Conservation (phyloP, 2,797 vertebrate genomes). For the Carapus acus region DNA sequence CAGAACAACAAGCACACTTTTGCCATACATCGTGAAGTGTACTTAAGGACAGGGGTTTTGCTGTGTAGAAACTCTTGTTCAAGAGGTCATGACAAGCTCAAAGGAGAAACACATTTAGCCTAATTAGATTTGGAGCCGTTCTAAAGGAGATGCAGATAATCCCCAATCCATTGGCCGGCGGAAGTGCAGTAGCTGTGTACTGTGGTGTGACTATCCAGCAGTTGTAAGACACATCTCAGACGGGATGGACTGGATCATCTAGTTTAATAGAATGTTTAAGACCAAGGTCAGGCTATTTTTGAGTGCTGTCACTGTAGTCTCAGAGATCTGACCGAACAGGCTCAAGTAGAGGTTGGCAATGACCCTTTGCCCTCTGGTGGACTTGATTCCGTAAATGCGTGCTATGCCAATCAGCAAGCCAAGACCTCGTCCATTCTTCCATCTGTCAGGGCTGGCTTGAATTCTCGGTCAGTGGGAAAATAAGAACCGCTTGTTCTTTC, state of each 20-base stretch:
- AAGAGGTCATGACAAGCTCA: constrained; percentile 18
- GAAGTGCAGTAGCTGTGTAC: constrained; percentile 27
- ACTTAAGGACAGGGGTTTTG: constrained; percentile 2
- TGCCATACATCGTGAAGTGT: constrained; percentile 8
- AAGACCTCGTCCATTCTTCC: constrained; percentile 22
- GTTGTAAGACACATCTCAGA: constrained; percentile 32
- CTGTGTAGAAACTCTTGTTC: constrained; percentile 2
- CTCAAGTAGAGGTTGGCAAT: constrained; percentile 42
- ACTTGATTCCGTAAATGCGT: constrained; percentile 42
- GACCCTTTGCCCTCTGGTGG: constrained; percentile 41
- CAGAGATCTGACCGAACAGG: constrained; percentile 40
- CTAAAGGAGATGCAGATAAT: constrained; percentile 67
- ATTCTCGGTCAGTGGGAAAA: constrained; percentile 41
- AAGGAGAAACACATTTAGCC: constrained; percentile 27
- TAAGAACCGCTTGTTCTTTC: constrained; percentile 20
- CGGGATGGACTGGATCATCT: constrained; percentile 43
- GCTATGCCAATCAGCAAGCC: constrained; percentile 11
- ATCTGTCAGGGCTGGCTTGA: constrained; percentile 36
- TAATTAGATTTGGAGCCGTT: constrained; percentile 70
- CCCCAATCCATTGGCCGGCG: constrained; percentile 38
- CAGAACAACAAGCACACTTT: background rate
- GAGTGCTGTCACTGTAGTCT: constrained; percentile 52
- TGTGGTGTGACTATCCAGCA: constrained; percentile 25
- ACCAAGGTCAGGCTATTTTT: constrained; percentile 49
- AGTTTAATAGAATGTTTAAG: constrained; percentile 27